A percentile compares a stretch with the other conserved stretches of the same genome.
phyloP scores from a whole-genome alignment of 1,140 invertebrate genomes.

The Procambarus virginalis region DNA sequence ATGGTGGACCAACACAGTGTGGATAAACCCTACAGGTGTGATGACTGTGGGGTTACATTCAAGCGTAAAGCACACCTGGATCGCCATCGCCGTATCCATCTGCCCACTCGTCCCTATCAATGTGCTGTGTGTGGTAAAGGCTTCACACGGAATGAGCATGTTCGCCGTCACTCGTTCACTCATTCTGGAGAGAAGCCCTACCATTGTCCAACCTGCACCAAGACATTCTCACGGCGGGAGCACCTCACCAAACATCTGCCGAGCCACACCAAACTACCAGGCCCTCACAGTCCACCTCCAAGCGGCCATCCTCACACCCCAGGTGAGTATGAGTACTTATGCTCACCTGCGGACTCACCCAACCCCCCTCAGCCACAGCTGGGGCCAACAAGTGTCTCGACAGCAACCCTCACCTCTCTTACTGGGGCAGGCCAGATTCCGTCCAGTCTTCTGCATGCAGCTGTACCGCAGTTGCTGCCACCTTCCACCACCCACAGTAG shows the following conservation, averaged over 20 bases:
- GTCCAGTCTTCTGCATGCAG: conserved; percentile 57
- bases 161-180: conserved; percentile 69
- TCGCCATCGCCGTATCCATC: conserved; percentile 70
- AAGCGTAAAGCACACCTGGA: conserved; percentile 71
- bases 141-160: conserved; percentile 79
- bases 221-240: conserved; percentile 70
- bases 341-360: conserved; percentile 67
- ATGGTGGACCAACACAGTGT: conserved; percentile 70
- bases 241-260: conserved; percentile 69
- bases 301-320: conserved; percentile 65
- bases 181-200: conserved; percentile 86
- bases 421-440: conserved; percentile 46
- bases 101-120: conserved; percentile 70
- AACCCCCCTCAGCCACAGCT: conserved; percentile 53
- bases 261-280: conserved; percentile 67
- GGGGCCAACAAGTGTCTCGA: not conserved
- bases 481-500: conserved; percentile 40
- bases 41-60: conserved; percentile 70
- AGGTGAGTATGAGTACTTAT: conserved; percentile 70
- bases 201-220: conserved; percentile 82
- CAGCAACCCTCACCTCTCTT: conserved; percentile 46
- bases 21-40: conserved; percentile 70
- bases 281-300: conserved; percentile 64
- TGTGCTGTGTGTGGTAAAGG: conserved; percentile 85
- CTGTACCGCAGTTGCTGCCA: conserved; percentile 57